A percentile compares a stretch with the other conserved stretches of the same genome.
Conservation (phyloP, 2,797 vertebrate species). For the Myioborus melanocephalus region DNA sequence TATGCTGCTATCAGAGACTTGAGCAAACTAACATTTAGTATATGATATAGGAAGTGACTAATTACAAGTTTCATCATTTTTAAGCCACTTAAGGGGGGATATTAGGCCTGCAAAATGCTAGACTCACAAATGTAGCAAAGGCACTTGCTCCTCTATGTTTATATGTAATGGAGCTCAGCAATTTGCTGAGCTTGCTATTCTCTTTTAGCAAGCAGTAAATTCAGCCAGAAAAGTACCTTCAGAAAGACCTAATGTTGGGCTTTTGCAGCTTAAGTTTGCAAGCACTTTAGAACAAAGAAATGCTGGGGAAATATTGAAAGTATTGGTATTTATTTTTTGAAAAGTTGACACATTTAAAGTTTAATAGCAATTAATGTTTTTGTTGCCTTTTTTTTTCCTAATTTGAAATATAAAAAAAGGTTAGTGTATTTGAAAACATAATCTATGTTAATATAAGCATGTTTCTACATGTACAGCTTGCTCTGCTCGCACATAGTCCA, state of each 20-base stretch:
- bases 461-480: neutral
- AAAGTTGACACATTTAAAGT: neutral
- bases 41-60: neutral
- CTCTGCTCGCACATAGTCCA: neutral
- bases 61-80: neutral
- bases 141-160: neutral
- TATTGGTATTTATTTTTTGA: neutral
- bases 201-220: neutral
- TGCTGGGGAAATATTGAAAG: rapidly evolving
- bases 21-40: neutral
- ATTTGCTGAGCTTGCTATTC: neutral
- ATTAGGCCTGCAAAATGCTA: neutral
- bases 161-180: neutral
- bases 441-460: neutral
- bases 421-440: neutral
- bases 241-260: neutral
- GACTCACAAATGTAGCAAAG: neutral
- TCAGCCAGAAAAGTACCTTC: neutral
- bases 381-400: neutral
- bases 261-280: neutral
- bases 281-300: neutral
- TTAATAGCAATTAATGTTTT: neutral
- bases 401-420: neutral
- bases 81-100: neutral
- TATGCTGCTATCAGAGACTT: neutral